phyloP scores from a whole-genome alignment of 2,113 vertebrate genomes.

The Clupea harengus region DNA sequence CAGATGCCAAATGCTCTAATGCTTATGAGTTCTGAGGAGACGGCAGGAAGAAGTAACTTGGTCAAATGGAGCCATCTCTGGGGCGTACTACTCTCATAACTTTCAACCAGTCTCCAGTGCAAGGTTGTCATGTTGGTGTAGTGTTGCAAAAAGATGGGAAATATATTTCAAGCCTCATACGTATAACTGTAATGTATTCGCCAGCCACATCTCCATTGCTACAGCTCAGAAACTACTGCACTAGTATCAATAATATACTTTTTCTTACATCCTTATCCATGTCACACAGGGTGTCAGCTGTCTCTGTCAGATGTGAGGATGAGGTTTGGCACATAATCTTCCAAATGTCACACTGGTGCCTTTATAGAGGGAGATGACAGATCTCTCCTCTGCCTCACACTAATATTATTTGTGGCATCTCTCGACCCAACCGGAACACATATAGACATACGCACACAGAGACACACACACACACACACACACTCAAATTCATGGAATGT shows the following conservation, averaged over 20 bases:
- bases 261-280: not conserved
- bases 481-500: not conserved
- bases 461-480: not conserved
- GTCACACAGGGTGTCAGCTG: not conserved
- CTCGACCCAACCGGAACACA: not conserved
- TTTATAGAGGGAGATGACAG: not conserved
- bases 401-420: not conserved
- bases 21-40: no score
- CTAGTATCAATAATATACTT: not conserved
- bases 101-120: not conserved
- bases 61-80: no score
- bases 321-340: conserved; percentile 16
- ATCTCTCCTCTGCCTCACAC: not conserved
- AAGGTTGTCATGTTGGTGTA: not conserved
- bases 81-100: no score
- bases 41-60: no score
- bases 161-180: not conserved
- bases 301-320: not conserved
- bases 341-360: not conserved
- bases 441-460: not conserved
- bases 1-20: no score
- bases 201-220: not conserved
- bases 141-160: not conserved
- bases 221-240: not conserved
- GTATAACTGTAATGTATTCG: not conserved